phyloP scores from a whole-genome alignment of 92 coral and sea anemone species.

The Phymanthus crucifer region DNA sequence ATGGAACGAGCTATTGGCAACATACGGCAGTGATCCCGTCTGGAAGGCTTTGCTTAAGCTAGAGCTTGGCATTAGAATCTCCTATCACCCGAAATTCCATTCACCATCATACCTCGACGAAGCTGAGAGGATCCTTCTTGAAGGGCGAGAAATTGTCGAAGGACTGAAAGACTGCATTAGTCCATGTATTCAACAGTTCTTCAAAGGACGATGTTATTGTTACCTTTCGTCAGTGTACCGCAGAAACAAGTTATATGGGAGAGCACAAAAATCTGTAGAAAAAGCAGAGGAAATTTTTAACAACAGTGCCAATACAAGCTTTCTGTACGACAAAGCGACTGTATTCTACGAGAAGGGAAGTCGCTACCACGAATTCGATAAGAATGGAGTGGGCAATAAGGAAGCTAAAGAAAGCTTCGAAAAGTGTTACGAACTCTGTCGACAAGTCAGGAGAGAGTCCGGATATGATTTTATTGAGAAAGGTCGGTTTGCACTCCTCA shows the following conservation, averaged over 20 bases:
- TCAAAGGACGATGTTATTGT: background rate
- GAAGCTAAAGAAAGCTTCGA: background rate
- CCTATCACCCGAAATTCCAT: slow-evolving; percentile 14
- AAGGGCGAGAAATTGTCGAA: slow-evolving; percentile 9
- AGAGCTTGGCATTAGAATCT: slow-evolving; percentile 41
- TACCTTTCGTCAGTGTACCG: background rate
- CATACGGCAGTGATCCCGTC: background rate
- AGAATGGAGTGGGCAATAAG: background rate
- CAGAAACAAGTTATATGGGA: background rate
- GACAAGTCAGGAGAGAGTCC: background rate
- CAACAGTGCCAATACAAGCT: background rate
- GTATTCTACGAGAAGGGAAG: background rate
- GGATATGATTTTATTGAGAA: background rate
- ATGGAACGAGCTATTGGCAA: slow-evolving; percentile 13
- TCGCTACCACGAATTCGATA: background rate
- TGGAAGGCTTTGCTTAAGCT: slow-evolving; percentile 29
- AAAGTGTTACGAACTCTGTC: background rate
- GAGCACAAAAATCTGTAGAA: background rate
- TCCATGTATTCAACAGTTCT: background rate
- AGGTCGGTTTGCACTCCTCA: background rate
- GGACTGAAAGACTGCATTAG: background rate
- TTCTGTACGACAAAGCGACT: background rate
- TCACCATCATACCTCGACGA: background rate
- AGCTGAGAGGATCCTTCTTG: slow-evolving; percentile 31
- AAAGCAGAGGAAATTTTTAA: background rate